phyloP scores from a whole-genome alignment of 1,140 invertebrate species.

The Sitobion miscanthi region DNA sequence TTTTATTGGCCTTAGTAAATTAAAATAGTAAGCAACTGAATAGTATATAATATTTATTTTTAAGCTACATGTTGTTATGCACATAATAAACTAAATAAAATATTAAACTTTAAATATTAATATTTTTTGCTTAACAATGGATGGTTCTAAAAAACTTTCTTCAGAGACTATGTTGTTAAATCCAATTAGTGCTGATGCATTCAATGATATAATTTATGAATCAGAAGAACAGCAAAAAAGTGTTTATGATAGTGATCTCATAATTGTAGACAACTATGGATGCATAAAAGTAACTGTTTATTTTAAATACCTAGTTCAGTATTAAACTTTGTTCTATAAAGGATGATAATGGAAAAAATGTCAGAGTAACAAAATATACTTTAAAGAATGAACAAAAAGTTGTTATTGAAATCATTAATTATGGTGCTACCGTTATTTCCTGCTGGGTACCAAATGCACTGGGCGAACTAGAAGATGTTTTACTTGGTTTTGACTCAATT shows the following conservation, averaged over 20 bases:
- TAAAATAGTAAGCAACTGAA: not conserved
- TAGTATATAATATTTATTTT: conserved; percentile 3
- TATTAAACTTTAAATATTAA: too few species aligned
- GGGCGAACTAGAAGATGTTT: conserved; percentile 73
- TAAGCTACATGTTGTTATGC: not conserved
- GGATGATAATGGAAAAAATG: not conserved
- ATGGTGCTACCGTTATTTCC: conserved; percentile 79
- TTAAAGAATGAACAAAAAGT: conserved; percentile 37
- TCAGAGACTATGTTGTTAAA: not conserved
- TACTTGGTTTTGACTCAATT: conserved; percentile 79
- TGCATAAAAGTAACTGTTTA: conserved; percentile 9
- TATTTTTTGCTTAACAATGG: not conserved
- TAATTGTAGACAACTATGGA: conserved; percentile 28
- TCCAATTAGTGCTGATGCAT: not conserved
- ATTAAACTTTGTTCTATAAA: not conserved
- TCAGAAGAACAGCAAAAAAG: not conserved
- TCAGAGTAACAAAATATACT: conserved; percentile 24
- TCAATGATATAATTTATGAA: not conserved
- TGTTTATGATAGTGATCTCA: not conserved
- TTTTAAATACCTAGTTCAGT: not conserved
- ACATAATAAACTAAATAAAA: not conserved
- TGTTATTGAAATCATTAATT: conserved; percentile 71
- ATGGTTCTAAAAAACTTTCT: not conserved
- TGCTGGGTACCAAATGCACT: conserved; percentile 75
- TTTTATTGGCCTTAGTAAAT: conserved; percentile 1